Evolutionary conservation across 2,113 vertebrate species (phyloP).

Genomic region (Elephas maximus): DNA sequence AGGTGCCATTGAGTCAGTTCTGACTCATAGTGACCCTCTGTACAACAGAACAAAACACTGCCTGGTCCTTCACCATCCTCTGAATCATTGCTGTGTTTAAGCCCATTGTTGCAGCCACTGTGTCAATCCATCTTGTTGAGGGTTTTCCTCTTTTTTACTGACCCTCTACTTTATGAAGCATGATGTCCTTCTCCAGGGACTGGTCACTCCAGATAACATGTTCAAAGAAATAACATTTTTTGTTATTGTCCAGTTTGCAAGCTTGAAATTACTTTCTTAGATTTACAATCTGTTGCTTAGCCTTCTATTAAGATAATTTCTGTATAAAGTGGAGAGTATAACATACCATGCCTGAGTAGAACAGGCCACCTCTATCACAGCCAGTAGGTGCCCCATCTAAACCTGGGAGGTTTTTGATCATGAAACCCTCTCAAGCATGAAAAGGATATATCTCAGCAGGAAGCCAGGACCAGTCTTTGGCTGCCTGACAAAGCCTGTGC

Average conservation of each 20-base stretch:
- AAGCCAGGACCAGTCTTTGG: not conserved
- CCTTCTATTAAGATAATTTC: slow-evolving; percentile 22
- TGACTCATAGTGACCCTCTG: too few relatives aligned
- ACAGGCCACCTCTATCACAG: not conserved
- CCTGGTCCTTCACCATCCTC: not conserved
- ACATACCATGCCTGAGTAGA: not conserved
- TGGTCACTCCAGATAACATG: not conserved
- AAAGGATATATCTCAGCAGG: not conserved
- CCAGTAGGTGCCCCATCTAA: not conserved
- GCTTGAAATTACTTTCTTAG: slow-evolving; percentile 20
- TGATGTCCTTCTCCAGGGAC: not conserved
- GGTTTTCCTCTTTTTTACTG: not conserved
- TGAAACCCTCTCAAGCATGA: not conserved
- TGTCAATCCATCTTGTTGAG: not conserved
- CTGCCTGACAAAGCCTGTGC: slow-evolving; percentile 22
- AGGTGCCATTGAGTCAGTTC: too few relatives aligned
- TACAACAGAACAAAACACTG: not conserved
- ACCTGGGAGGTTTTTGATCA: not conserved
- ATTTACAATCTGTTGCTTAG: not conserved
- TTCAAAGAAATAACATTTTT: not conserved
- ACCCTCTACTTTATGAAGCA: not conserved
- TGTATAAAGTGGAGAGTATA: not conserved
- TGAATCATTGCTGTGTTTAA: not conserved
- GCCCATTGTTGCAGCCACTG: not conserved
- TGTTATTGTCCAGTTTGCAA: slow-evolving; percentile 31